Conservation (phyloP, 1,140 invertebrate genomes). For the Drosophila bifasciata region DNA sequence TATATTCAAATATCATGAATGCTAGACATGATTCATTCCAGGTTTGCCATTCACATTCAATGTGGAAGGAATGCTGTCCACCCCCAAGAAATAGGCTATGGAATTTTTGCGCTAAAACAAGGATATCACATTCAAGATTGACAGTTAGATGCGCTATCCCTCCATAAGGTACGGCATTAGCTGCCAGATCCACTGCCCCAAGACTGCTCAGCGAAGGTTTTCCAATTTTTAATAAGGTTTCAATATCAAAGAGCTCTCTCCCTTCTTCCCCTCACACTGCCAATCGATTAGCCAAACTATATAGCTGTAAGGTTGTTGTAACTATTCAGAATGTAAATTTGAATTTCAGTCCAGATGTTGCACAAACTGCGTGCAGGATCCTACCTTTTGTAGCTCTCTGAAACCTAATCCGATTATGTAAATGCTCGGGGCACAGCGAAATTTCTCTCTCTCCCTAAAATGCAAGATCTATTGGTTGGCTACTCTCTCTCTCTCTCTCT, state of each 20-base stretch:
- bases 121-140: too few relatives aligned
- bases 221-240: too few relatives aligned
- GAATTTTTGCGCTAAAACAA: conserved; percentile 10
- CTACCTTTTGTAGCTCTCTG: conserved; percentile 7
- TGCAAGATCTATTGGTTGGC: conserved; percentile 6
- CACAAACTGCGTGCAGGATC: not conserved
- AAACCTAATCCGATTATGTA: conserved; percentile 43
- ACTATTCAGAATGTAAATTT: not conserved
- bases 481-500: not conserved
- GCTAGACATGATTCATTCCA: too few relatives aligned
- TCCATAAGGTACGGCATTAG: too few relatives aligned
- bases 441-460: not conserved
- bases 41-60: too few relatives aligned
- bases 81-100: conserved; percentile 39
- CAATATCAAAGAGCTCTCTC: too few relatives aligned
- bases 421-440: conserved; percentile 2
- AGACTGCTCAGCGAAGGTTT: too few relatives aligned
- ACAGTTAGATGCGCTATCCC: too few relatives aligned
- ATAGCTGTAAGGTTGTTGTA: not conserved
- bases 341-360: not conserved
- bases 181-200: too few relatives aligned
- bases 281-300: too few relatives aligned
- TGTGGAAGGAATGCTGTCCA: not conserved
- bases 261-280: too few relatives aligned
- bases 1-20: conserved; percentile 14